A percentile compares a stretch with the other conserved stretches of the same genome.
Conservation (phyloP, 1,140 invertebrate genomes). For the Galendromus occidentalis region DNA sequence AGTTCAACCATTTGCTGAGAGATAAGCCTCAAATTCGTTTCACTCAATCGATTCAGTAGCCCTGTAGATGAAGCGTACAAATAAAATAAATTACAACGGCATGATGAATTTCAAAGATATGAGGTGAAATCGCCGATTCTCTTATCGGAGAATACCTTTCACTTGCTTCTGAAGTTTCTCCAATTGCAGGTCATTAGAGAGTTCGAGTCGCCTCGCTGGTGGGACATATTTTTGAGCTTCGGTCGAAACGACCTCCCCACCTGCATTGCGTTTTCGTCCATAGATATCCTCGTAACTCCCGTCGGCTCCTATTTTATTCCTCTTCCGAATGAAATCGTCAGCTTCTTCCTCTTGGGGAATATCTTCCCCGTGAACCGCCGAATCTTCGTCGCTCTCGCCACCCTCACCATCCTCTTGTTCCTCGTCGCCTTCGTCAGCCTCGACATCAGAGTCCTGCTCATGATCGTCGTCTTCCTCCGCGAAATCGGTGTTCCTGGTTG, state of each 20-base stretch:
- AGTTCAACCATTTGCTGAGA: constrained; percentile 37
- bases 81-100: too few relatives aligned
- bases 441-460: constrained; percentile 14
- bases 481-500: constrained; percentile 4
- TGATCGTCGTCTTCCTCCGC: constrained; percentile 16
- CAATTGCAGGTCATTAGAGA: constrained; percentile 36
- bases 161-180: constrained; percentile 48
- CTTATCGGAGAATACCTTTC: constrained; percentile 68
- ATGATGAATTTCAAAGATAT: not conserved
- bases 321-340: constrained; percentile 14
- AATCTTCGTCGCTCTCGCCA: constrained; percentile 19
- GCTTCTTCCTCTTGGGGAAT: not conserved
- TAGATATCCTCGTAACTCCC: constrained; percentile 75
- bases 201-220: constrained; percentile 44
- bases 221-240: constrained; percentile 49
- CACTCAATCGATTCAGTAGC: constrained; percentile 37
- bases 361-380: constrained; percentile 20
- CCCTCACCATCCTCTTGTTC: constrained; percentile 19
- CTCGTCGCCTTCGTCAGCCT: constrained; percentile 13
- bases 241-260: constrained; percentile 49
- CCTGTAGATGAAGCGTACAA: too few relatives aligned
- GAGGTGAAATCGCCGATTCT: constrained; percentile 40
- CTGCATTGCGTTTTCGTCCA: constrained; percentile 54
- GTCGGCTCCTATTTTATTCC: constrained; percentile 20
- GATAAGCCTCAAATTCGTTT: constrained; percentile 67